phyloP scores from a whole-genome alignment of 1,140 invertebrate genomes.

The Bactericera cockerelli region DNA sequence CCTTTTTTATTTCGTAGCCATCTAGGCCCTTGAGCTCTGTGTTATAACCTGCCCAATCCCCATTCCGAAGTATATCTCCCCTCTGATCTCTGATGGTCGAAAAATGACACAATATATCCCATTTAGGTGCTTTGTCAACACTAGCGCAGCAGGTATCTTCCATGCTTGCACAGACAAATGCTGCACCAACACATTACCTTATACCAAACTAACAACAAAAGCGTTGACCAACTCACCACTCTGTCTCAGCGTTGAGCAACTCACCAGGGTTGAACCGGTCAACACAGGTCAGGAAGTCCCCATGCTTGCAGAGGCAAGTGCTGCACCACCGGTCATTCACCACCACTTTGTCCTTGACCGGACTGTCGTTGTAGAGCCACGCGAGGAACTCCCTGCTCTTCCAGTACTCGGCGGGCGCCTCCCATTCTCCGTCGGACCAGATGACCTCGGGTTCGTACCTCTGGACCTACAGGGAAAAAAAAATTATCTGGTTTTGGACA shows the following conservation, averaged over 20 bases:
- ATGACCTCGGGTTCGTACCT: constrained; percentile 75
- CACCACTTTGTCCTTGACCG: constrained; percentile 74
- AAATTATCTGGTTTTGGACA: no score
- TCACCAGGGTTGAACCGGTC: constrained; percentile 78
- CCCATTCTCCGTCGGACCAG: constrained; percentile 91
- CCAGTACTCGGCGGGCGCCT: constrained; percentile 66
- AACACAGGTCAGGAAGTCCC: constrained; percentile 67
- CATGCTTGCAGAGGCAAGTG: constrained; percentile 65
- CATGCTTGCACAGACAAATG: constrained; percentile 81
- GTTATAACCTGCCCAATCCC: no score
- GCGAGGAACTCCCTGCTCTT: constrained; percentile 62
- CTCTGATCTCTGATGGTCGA: no score
- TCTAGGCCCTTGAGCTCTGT: no score
- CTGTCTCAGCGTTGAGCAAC: constrained; percentile 57
- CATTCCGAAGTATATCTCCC: no score
- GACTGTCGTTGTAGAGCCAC: constrained; percentile 92
- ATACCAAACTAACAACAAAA: constrained; percentile 91
- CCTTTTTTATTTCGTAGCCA: no score
- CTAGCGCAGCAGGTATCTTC: constrained; percentile 69
- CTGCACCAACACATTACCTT: no score
- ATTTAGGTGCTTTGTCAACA: no score
- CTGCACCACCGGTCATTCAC: constrained; percentile 61
- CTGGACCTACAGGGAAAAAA: constrained; percentile 31
- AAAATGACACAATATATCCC: no score
- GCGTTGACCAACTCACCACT: constrained; percentile 65